A percentile compares a stretch with the other conserved stretches of the same genome.
Conservation (phyloP, 2,888 invertebrate genomes). For the Timandra comae region DNA sequence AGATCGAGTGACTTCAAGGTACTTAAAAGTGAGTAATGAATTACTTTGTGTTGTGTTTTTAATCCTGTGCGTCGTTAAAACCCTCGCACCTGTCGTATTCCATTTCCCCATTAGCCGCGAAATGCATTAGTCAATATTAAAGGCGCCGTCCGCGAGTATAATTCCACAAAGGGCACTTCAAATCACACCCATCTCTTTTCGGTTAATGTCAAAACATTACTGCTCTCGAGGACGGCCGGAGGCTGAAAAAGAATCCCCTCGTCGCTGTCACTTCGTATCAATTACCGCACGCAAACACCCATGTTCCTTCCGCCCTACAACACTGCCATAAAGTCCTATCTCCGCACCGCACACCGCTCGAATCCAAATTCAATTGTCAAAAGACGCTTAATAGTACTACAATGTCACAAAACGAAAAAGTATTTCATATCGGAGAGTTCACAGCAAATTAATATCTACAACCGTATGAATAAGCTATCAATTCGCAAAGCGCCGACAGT, state of each 20-base stretch:
- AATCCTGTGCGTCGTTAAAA: slow-evolving; percentile 39
- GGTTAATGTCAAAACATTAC: slow-evolving; percentile 73
- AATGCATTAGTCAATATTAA: slow-evolving; percentile 77
- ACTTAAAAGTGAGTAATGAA: slow-evolving; percentile 10
- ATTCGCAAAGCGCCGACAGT: slow-evolving; percentile 33
- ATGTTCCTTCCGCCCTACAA: slow-evolving; percentile 34
- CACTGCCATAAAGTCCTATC: slow-evolving; percentile 57
- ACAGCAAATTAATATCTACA: slow-evolving; percentile 47
- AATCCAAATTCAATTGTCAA: slow-evolving; percentile 75
- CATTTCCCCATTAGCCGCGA: slow-evolving; percentile 66
- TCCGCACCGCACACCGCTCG: slow-evolving; percentile 47
- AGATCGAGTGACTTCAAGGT: slow-evolving; percentile 2
- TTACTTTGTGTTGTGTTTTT: slow-evolving; percentile 23
- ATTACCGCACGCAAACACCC: slow-evolving; percentile 76
- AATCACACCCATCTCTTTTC: slow-evolving; percentile 75
- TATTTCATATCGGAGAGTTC: slow-evolving; percentile 35
- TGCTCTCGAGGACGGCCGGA: slow-evolving; percentile 51
- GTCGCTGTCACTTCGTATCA: slow-evolving; percentile 74
- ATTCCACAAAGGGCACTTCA: slow-evolving; percentile 77
- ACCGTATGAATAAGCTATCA: slow-evolving; percentile 41
- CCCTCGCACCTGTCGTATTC: slow-evolving; percentile 67
- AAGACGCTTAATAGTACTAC: slow-evolving; percentile 69
- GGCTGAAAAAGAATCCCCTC: slow-evolving; percentile 66
- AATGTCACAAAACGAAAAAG: slow-evolving; percentile 50
- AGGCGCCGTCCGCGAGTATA: slow-evolving; percentile 71